Evolutionary conservation across 2,113 vertebrate species (phyloP).

Genomic region (Poeciliopsis prolifica): DNA sequence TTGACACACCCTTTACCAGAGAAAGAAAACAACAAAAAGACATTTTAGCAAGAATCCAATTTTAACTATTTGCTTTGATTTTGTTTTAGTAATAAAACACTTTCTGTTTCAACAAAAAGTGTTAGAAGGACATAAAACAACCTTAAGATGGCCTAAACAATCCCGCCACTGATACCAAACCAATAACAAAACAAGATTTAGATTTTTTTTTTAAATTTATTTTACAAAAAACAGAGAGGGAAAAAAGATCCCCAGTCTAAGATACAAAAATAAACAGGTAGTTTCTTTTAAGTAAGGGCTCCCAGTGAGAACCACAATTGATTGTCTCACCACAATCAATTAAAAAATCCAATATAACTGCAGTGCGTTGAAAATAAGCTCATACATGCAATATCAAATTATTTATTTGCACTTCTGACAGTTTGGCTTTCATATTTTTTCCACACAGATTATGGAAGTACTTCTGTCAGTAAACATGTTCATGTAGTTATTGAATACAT

Average conservation of each 20-base stretch:
- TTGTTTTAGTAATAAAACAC: not conserved
- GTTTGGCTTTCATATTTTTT: not conserved
- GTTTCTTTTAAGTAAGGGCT: not conserved
- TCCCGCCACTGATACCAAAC: too few relatives aligned
- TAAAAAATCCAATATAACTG: not conserved
- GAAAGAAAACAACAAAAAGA: too few relatives aligned
- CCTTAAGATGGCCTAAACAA: not conserved
- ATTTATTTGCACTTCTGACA: not conserved
- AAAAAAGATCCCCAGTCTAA: not conserved
- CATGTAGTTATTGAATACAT: not conserved
- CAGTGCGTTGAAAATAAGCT: too few relatives aligned
- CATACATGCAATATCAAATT: not conserved
- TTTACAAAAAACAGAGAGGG: not conserved
- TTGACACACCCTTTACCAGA: too few relatives aligned
- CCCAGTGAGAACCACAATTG: not conserved
- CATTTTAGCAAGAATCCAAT: too few relatives aligned
- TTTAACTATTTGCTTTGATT: too few relatives aligned
- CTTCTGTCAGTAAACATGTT: not conserved
- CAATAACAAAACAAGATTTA: not conserved
- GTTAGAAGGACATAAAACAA: not conserved
- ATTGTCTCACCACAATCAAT: not conserved
- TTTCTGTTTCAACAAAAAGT: not conserved
- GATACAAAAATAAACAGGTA: not conserved
- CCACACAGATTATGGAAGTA: not conserved
- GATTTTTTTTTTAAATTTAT: not conserved